A percentile compares a stretch with the other conserved stretches of the same genome.
Evolutionary conservation across 2,113 vertebrate genomes (phyloP).

Genomic region (Diphyllodes magnificus): DNA sequence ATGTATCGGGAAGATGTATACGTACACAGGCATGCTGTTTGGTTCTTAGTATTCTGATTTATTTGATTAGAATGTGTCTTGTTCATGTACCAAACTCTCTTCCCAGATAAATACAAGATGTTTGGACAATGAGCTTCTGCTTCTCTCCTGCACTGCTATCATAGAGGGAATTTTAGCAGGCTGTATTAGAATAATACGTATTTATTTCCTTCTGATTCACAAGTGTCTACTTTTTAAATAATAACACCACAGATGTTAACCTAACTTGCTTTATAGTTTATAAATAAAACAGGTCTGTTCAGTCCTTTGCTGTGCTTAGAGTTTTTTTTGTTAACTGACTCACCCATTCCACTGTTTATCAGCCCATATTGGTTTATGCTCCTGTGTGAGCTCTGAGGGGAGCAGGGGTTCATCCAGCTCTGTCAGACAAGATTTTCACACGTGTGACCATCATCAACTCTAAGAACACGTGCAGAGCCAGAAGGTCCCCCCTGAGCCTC

Average conservation of each 20-base stretch:
- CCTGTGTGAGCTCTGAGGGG: not conserved
- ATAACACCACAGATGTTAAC: not conserved
- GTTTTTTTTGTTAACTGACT: not conserved
- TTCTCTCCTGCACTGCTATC: not conserved
- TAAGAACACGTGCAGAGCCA: not conserved
- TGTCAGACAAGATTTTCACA: not conserved
- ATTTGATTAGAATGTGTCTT: not conserved
- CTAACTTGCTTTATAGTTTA: not conserved
- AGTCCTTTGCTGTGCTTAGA: not conserved
- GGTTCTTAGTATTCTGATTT: not conserved
- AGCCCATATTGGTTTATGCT: not conserved
- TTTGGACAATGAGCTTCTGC: not conserved
- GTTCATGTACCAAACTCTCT: not conserved
- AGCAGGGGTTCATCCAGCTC: not conserved
- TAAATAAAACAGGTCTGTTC: not conserved
- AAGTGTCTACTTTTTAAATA: not conserved
- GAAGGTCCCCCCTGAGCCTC: not conserved
- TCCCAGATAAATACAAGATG: not conserved
- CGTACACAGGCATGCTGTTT: not conserved
- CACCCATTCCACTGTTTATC: not conserved
- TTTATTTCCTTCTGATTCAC: not conserved
- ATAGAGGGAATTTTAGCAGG: not conserved
- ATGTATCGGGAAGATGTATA: rapidly evolving
- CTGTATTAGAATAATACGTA: rapidly evolving
- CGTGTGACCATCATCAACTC: not conserved